A percentile compares a stretch with the other conserved stretches of the same genome.
Conservation (phyloP, 1,140 invertebrate genomes). For the Sycophaga agraensis region DNA sequence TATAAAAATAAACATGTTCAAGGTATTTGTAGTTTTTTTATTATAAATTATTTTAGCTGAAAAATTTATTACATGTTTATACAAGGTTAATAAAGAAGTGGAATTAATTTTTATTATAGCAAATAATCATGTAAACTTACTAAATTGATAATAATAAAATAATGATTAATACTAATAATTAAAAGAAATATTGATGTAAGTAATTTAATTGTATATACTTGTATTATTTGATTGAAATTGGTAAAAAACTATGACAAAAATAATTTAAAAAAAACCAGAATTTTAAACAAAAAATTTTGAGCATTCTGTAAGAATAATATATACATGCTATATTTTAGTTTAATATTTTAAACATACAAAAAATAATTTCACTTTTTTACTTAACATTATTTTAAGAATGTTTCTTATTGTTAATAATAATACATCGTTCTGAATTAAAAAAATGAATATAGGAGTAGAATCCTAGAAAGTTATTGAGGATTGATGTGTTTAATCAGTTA, state of each 20-base stretch:
- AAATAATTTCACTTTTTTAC: slow-evolving; percentile 11
- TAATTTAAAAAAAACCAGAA: too few relatives aligned
- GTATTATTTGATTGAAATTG: too few relatives aligned
- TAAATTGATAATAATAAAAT: too few relatives aligned
- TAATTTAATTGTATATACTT: too few relatives aligned
- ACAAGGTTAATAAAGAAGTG: slow-evolving; percentile 1
- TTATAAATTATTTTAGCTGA: slow-evolving; percentile 8
- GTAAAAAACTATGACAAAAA: too few relatives aligned
- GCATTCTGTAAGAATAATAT: neutral
- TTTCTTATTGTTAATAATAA: neutral
- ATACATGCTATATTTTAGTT: neutral
- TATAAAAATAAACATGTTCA: neutral
- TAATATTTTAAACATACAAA: neutral
- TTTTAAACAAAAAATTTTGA: too few relatives aligned
- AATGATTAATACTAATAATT: too few relatives aligned
- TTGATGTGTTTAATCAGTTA: neutral
- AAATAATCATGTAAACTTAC: too few relatives aligned
- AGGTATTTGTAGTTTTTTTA: neutral
- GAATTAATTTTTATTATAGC: slow-evolving; percentile 18
- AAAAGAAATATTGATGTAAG: too few relatives aligned
- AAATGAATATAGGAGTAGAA: too few relatives aligned
- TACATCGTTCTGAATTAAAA: neutral
- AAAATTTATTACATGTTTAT: slow-evolving; percentile 14
- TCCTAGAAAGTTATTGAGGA: neutral
- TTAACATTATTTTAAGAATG: neutral